A percentile compares a stretch with the other conserved stretches of the same genome.
Evolutionary conservation across 2,797 vertebrate species (phyloP).

Genomic region (Eulemur coronatus): DNA sequence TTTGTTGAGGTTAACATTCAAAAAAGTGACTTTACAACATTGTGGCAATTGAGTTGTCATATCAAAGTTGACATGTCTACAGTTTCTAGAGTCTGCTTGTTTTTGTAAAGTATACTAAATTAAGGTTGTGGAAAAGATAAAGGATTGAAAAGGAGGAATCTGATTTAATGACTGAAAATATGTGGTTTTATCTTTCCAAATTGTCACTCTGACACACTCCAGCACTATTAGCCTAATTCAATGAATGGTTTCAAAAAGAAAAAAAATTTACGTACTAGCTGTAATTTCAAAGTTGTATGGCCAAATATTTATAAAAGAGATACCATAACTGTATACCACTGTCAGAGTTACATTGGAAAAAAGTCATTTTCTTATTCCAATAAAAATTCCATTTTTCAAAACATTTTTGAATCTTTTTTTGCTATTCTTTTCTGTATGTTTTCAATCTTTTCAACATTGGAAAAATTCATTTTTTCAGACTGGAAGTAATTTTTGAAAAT

Average conservation of each 20-base stretch:
- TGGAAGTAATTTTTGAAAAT: slow-evolving; percentile 47
- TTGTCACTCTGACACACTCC: not conserved
- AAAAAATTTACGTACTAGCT: slow-evolving; percentile 31
- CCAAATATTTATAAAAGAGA: slow-evolving; percentile 25
- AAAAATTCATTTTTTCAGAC: slow-evolving; percentile 28
- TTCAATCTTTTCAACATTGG: not conserved
- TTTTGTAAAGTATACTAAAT: slow-evolving; percentile 23
- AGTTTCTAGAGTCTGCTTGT: not conserved
- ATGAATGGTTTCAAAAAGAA: not conserved
- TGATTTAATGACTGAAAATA: not conserved
- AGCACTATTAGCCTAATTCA: not conserved
- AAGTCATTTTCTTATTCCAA: slow-evolving; percentile 28
- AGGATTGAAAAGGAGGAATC: not conserved
- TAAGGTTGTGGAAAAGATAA: not conserved
- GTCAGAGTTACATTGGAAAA: not conserved
- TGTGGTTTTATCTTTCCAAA: slow-evolving; percentile 6
- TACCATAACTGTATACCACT: not conserved
- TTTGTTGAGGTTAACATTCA: not conserved
- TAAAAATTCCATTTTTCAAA: not conserved
- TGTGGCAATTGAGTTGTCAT: not conserved
- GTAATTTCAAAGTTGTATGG: not conserved
- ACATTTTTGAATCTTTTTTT: slow-evolving; percentile 14
- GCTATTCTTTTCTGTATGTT: not conserved
- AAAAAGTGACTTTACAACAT: slow-evolving; percentile 27
- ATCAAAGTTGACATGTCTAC: not conserved